phyloP scores from a whole-genome alignment of 2,113 vertebrate species.

The Chamaea fasciata region DNA sequence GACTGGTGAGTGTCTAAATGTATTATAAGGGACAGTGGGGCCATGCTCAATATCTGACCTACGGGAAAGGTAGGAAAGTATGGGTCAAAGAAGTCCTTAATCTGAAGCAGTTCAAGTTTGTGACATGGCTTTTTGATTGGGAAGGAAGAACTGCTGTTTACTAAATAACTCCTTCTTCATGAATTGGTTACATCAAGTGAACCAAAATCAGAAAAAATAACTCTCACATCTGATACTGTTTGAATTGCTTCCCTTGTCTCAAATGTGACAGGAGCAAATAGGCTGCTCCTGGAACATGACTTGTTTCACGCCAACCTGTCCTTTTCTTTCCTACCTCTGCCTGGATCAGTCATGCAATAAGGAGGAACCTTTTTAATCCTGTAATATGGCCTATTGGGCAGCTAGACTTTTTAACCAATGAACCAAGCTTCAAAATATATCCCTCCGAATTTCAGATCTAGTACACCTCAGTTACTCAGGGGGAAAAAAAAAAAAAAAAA shows the following conservation, averaged over 20 bases:
- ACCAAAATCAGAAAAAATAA: not conserved
- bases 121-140: not conserved
- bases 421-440: not conserved
- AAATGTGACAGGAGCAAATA: not conserved
- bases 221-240: not conserved
- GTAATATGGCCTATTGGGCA: not conserved
- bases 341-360: not conserved
- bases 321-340: not conserved
- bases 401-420: not conserved
- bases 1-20: not conserved
- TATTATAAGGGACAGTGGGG: not conserved
- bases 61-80: not conserved
- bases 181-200: not conserved
- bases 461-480: not conserved
- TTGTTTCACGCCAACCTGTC: not conserved
- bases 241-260: not conserved
- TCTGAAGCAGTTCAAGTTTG: not conserved
- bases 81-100: not conserved
- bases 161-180: not conserved
- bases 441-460: not conserved
- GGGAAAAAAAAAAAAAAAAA: not conserved
- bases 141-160: not conserved
- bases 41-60: not conserved
- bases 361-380: not conserved
- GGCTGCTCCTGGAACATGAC: not conserved